A percentile compares a stretch with the other conserved stretches of the same genome.
Conservation (phyloP, 2,888 invertebrate species). For the Rotaria macrura region DNA sequence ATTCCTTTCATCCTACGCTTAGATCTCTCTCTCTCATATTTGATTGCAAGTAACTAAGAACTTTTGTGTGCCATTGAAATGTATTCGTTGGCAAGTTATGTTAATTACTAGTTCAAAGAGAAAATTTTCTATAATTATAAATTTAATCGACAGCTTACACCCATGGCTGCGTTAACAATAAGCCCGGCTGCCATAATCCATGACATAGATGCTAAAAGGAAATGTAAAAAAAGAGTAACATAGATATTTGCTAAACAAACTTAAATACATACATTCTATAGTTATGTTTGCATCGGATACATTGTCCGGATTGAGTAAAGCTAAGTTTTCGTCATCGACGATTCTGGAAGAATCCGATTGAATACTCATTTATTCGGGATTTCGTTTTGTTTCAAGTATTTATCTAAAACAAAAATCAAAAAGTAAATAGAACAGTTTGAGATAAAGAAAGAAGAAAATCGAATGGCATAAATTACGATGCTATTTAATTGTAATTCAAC, state of each 20-base stretch:
- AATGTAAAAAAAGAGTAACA: too few species aligned
- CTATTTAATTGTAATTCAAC: too few species aligned
- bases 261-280: not conserved
- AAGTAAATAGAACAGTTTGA: too few species aligned
- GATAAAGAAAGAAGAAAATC: too few species aligned
- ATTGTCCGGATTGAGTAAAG: not conserved
- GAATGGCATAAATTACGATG: too few species aligned
- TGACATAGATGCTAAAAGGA: not conserved
- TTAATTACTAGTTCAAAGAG: too few species aligned
- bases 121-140: not conserved
- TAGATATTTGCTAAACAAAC: not conserved
- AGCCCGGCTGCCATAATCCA: conserved; percentile 50
- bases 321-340: not conserved
- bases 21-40: too few species aligned
- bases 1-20: too few species aligned
- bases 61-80: too few species aligned
- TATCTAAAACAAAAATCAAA: not conserved
- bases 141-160: conserved; percentile 48
- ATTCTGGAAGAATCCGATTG: not conserved
- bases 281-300: not conserved
- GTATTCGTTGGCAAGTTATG: too few species aligned
- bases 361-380: not conserved
- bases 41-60: too few species aligned
- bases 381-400: not conserved
- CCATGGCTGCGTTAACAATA: conserved; percentile 54